Conservation (phyloP, 2,888 invertebrate species). For the Euclidia mi region DNA sequence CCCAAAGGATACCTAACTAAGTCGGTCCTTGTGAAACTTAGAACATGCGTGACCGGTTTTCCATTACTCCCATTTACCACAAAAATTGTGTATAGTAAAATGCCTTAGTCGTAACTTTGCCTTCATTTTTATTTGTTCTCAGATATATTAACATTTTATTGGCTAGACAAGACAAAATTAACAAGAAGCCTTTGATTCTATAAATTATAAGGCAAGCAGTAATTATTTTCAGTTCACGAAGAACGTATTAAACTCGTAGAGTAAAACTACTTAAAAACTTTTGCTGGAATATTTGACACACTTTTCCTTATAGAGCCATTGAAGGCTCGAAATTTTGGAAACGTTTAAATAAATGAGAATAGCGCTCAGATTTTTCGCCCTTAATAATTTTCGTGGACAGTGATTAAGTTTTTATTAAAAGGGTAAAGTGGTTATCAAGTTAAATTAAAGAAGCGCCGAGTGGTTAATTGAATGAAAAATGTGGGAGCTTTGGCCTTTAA, state of each 20-base stretch:
- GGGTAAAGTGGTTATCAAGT: slow-evolving; percentile 52
- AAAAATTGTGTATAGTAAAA: slow-evolving; percentile 25
- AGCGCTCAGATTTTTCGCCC: slow-evolving; percentile 14
- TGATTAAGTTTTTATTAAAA: slow-evolving; percentile 58
- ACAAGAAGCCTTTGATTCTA: not conserved
- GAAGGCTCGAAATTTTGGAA: not conserved
- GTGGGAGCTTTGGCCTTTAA: slow-evolving; percentile 31
- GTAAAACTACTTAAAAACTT: not conserved
- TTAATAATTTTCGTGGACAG: slow-evolving; percentile 37
- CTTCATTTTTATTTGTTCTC: slow-evolving; percentile 12
- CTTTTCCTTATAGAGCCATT: slow-evolving; percentile 3
- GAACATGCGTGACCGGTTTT: slow-evolving; percentile 39
- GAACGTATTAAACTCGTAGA: not conserved
- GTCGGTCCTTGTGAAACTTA: slow-evolving; percentile 26
- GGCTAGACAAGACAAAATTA: not conserved
- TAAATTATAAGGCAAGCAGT: slow-evolving; percentile 1
- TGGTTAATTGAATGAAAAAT: slow-evolving; percentile 59
- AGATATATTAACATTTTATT: too few relatives aligned
- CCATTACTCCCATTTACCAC: slow-evolving; percentile 29
- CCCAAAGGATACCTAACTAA: slow-evolving; percentile 37
- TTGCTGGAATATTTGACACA: not conserved
- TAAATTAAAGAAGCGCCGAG: slow-evolving; percentile 44
- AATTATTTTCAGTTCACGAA: not conserved
- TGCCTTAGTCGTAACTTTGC: slow-evolving; percentile 5
- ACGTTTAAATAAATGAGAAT: slow-evolving; percentile 16